phyloP scores from a whole-genome alignment of 2,113 vertebrate species.

The Pholis gunnellus region DNA sequence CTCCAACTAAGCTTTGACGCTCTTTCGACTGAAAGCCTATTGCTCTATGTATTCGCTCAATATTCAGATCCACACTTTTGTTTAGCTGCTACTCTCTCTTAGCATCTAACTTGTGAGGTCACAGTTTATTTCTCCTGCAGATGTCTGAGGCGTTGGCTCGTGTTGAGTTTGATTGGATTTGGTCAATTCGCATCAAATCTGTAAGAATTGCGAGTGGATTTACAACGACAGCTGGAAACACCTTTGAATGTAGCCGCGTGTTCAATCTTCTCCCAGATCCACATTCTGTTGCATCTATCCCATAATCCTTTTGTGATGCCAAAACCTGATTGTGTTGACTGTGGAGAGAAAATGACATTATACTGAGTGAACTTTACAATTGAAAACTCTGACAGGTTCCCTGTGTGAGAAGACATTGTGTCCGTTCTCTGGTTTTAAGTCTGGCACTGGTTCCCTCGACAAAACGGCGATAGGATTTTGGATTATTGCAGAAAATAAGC shows the following conservation, averaged over 20 bases:
- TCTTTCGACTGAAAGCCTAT: background rate
- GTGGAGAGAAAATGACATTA: background rate
- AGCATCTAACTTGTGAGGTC: background rate
- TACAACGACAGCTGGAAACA: background rate
- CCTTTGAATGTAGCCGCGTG: background rate
- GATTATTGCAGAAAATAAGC: too few relatives aligned
- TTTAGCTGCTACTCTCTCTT: background rate
- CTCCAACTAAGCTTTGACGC: background rate
- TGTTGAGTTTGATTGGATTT: background rate
- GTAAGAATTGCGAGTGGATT: background rate
- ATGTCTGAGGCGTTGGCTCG: background rate
- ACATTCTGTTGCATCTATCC: background rate
- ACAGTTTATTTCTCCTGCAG: background rate
- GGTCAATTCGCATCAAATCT: background rate
- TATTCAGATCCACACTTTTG: background rate
- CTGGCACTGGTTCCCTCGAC: too few relatives aligned
- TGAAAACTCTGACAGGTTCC: too few relatives aligned
- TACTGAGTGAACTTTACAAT: too few relatives aligned
- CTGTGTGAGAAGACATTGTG: too few relatives aligned
- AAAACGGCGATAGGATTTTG: too few relatives aligned
- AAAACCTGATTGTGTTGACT: background rate
- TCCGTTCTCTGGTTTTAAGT: too few relatives aligned
- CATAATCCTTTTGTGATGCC: background rate
- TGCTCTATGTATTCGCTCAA: background rate
- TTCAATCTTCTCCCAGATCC: background rate